Conservation (phyloP, 2,113 vertebrate genomes). For the Aramus guarauna region DNA sequence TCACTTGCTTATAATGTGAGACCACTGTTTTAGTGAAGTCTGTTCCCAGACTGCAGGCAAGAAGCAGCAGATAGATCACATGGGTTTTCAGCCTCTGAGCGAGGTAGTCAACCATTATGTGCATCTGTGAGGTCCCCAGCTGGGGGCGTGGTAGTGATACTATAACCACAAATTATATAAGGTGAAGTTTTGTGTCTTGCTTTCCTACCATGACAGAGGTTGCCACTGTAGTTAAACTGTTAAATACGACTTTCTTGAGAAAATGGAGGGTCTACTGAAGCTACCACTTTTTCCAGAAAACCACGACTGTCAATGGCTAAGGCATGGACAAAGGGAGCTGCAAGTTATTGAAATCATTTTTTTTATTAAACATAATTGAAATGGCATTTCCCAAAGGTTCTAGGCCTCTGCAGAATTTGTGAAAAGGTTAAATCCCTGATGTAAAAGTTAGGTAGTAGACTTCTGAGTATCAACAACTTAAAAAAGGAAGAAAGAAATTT, state of each 20-base stretch:
- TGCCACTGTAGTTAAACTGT: background rate
- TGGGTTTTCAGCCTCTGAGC: background rate
- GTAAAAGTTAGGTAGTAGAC: background rate
- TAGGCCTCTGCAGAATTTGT: background rate
- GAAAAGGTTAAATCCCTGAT: background rate
- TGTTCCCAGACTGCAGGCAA: background rate
- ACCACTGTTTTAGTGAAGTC: background rate
- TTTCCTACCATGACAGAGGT: background rate
- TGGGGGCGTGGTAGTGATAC: background rate
- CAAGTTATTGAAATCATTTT: background rate
- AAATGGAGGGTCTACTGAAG: background rate
- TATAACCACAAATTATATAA: background rate
- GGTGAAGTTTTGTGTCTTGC: background rate
- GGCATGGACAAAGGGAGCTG: background rate
- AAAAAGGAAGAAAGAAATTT: background rate
- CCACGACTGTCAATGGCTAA: background rate
- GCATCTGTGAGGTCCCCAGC: background rate
- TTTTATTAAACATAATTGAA: background rate
- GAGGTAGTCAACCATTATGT: fast-evolving
- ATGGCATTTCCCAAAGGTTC: background rate
- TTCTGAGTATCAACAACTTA: background rate
- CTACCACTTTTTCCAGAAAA: background rate
- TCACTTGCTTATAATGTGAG: background rate
- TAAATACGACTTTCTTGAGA: background rate
- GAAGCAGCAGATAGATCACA: background rate